Evolutionary conservation across 2,888 invertebrate genomes (phyloP).

Genomic region (Brachyopa scutellaris): DNA sequence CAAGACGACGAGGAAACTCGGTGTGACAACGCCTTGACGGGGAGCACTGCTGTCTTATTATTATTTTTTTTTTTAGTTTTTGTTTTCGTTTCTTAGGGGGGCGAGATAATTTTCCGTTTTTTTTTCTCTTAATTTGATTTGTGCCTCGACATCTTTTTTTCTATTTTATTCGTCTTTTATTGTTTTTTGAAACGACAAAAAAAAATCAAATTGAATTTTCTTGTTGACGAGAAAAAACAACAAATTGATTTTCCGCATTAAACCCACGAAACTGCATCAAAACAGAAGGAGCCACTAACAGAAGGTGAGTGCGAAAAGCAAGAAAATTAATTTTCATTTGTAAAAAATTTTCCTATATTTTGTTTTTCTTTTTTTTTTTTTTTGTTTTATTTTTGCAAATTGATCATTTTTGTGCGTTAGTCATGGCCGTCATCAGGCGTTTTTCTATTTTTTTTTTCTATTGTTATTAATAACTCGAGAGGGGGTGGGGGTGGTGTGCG

Average conservation of each 20-base stretch:
- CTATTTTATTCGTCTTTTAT: conserved; percentile 9
- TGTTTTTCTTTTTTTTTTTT: not conserved
- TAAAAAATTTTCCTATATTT: not conserved
- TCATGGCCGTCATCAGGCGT: conserved; percentile 24
- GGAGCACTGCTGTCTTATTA: conserved; percentile 32
- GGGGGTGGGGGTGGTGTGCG: not conserved
- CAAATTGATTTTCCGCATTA: conserved; percentile 43
- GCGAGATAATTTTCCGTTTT: not conserved
- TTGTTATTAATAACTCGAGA: conserved; percentile 24
- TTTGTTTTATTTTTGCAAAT: not conserved
- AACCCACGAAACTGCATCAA: conserved; percentile 48
- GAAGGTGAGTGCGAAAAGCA: conserved; percentile 48
- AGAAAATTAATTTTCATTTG: conserved; percentile 18
- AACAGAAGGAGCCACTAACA: conserved; percentile 67
- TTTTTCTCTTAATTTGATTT: conserved; percentile 24
- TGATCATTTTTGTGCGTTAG: conserved; percentile 12
- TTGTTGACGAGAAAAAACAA: conserved; percentile 22
- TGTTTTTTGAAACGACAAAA: not conserved
- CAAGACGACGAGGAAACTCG: conserved; percentile 28
- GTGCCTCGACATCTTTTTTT: conserved; percentile 27
- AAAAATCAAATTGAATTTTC: conserved; percentile 3
- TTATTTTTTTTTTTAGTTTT: conserved; percentile 31
- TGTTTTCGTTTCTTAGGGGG: conserved; percentile 17
- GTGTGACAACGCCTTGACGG: conserved; percentile 67
- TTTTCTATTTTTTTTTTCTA: conserved; percentile 24